A percentile compares a stretch with the other conserved stretches of the same genome.
Evolutionary conservation across 2,113 vertebrate species (phyloP).

Genomic region (Sinosuthora webbiana): DNA sequence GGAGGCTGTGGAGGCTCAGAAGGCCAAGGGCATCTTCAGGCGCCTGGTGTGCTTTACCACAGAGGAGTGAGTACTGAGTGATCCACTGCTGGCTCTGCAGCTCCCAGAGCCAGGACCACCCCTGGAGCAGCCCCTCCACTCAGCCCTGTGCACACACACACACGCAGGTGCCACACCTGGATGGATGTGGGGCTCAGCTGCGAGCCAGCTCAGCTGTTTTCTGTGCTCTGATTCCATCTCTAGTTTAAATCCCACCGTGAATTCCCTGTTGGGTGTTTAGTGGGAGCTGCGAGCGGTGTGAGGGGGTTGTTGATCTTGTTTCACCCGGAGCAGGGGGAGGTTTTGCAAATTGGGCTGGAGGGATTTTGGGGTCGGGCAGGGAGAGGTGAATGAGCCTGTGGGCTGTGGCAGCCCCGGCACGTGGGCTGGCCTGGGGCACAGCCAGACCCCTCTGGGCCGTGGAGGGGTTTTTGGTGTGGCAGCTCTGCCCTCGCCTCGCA

Average conservation of each 20-base stretch:
- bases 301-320: not conserved
- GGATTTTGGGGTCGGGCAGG: rapidly evolving
- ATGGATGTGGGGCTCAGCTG: not conserved
- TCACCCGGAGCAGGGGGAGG: not conserved
- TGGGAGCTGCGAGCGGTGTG: not conserved
- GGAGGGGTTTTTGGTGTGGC: not conserved
- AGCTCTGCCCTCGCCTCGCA: slow-evolving; percentile 43
- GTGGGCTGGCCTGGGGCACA: not conserved
- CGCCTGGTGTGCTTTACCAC: slow-evolving; percentile 90
- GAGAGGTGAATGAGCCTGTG: not conserved
- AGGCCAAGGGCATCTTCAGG: slow-evolving; percentile 77
- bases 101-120: rapidly evolving
- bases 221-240: not conserved
- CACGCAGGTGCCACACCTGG: not conserved
- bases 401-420: not conserved
- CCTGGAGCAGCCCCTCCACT: not conserved
- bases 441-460: rapidly evolving
- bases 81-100: not conserved
- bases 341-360: not conserved
- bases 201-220: not conserved
- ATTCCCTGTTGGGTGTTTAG: not conserved
- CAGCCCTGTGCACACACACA: not conserved
- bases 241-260: not conserved
- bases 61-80: slow-evolving; percentile 84
- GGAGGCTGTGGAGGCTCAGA: slow-evolving; percentile 84